Evolutionary conservation across 2,888 invertebrate genomes (phyloP).

Genomic region (Andrena marginata): DNA sequence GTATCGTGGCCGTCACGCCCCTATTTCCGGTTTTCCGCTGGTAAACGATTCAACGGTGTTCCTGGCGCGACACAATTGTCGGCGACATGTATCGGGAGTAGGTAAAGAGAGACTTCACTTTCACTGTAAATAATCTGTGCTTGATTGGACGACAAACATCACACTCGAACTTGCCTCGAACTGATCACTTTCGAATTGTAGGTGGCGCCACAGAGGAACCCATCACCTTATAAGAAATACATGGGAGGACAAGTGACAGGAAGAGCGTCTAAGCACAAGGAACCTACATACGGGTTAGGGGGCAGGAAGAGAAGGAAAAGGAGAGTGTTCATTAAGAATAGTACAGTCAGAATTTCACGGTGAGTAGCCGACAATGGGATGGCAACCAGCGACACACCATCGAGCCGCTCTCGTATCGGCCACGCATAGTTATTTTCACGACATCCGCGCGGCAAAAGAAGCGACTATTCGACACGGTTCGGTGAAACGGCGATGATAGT

Average conservation of each 20-base stretch:
- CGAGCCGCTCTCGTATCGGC: conserved; percentile 49
- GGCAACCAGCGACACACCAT: conserved; percentile 35
- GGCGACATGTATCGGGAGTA: conserved; percentile 10
- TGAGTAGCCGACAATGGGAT: conserved; percentile 64
- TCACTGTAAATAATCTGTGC: neutral
- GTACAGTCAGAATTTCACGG: conserved; percentile 70
- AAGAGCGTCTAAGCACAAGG: conserved; percentile 1
- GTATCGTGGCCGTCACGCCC: conserved; percentile 63
- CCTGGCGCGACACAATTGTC: conserved; percentile 25
- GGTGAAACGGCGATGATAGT: conserved; percentile 70
- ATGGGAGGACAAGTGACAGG: conserved; percentile 12
- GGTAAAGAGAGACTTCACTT: neutral
- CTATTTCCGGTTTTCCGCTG: conserved; percentile 65
- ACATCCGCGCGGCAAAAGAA: conserved; percentile 75
- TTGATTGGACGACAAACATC: neutral
- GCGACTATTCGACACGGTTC: conserved; percentile 72
- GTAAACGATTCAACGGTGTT: conserved; percentile 50
- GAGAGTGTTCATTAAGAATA: conserved; percentile 65
- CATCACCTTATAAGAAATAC: neutral
- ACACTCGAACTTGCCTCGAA: neutral
- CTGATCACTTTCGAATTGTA: neutral
- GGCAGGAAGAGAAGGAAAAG: conserved; percentile 11
- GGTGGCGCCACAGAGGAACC: too few relatives aligned
- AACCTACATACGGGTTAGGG: neutral
- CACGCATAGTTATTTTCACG: conserved; percentile 73